Base-by-base conservation (phyloP, 2,888 invertebrate species). In the Spilosoma lubricipeda region DNA sequence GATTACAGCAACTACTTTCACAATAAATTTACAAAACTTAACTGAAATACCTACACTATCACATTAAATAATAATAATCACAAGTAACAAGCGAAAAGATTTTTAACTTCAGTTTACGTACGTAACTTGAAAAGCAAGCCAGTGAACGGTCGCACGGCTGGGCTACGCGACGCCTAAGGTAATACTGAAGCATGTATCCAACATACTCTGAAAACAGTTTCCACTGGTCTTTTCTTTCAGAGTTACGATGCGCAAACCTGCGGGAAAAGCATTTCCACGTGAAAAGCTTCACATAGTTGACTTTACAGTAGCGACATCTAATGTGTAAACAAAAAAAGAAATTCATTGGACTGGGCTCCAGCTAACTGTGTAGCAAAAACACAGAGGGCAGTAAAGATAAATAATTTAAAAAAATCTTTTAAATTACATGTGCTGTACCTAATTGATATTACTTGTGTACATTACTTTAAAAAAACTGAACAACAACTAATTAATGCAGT, bases 221-320 rank as follows among this genome's bases (percentile, higher is more conserved):
- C 89, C 89, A 87, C 87, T 88, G 88, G 89, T 91, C 89, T 90
- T 90, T 90, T 89, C 88, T 90, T 88, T 88, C 87, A 85, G 88
- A 89, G 86, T 86, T 87, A 85, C 87, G 86, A 88, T 92, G 93
- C 93, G 92, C 93, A 93, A 93, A 92, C 92, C 93, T 92, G 90
- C 89, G 86, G 90, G 89, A 88, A 93, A 91, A 90, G 84, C 86
- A 84, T 92, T 92, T 81, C 91, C 92, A 92, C 90, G 90, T 92
- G 90, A 85, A 85, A 68, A 72, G 20, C 63, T 69, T 90, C 80
- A 79, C 77, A 81, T 82, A 79, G 83, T 83, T 84, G 76, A 75
- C 78, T 82, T 52, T 20, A 30, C 42, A 80, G 36, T 52, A 88
- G 76, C 67, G 91, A 77, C 91, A 89, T 91, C 94, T 93, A 1